These are phyloP conservation scores for Cheilosia vulpina DNA, from an alignment of 2,888 invertebrate genomes.

Conservation along the genomic window DNA sequence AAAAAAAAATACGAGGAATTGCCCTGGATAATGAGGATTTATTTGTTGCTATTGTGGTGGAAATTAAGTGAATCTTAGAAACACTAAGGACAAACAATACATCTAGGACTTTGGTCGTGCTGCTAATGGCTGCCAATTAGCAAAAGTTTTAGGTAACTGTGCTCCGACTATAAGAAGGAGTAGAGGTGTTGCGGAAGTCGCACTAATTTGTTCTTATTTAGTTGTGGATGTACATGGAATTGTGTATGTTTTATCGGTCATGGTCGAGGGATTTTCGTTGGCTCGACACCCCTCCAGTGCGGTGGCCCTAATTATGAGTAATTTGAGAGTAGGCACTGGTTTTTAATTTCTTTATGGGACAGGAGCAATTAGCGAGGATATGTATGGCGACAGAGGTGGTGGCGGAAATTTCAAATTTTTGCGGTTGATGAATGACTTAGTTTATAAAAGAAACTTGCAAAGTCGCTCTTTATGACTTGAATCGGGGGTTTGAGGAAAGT, in stretches of 20 bases:
- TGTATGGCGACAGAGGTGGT: too few species aligned
- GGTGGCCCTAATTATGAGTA: constrained; percentile 63
- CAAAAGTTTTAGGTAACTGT: constrained; percentile 52
- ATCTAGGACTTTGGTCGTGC: constrained; percentile 18
- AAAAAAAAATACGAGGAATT: constrained; percentile 20
- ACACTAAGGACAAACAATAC: not conserved
- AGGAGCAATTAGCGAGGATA: constrained; percentile 30
- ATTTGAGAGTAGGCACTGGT: constrained; percentile 38
- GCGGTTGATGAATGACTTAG: too few species aligned
- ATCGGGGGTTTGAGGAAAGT: too few species aligned
- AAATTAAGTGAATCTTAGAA: constrained; percentile 56
- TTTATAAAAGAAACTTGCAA: too few species aligned
- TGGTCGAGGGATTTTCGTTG: constrained; percentile 40
- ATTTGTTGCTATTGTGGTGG: constrained; percentile 49
- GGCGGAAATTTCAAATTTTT: too few species aligned
- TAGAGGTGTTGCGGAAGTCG: constrained; percentile 44
- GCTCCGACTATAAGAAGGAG: not conserved
- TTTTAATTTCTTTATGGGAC: constrained; percentile 24
- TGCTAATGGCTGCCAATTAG: constrained; percentile 68
- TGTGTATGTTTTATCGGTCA: constrained; percentile 48
- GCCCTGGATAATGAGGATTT: constrained; percentile 66
- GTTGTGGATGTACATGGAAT: not conserved
- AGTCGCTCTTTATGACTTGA: too few species aligned
- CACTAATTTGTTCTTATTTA: constrained; percentile 49
- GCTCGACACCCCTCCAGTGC: not conserved